A percentile compares a stretch with the other conserved stretches of the same genome.
phyloP scores from a whole-genome alignment of 2,888 invertebrate species.

The Polydrusus pterygomalis region DNA sequence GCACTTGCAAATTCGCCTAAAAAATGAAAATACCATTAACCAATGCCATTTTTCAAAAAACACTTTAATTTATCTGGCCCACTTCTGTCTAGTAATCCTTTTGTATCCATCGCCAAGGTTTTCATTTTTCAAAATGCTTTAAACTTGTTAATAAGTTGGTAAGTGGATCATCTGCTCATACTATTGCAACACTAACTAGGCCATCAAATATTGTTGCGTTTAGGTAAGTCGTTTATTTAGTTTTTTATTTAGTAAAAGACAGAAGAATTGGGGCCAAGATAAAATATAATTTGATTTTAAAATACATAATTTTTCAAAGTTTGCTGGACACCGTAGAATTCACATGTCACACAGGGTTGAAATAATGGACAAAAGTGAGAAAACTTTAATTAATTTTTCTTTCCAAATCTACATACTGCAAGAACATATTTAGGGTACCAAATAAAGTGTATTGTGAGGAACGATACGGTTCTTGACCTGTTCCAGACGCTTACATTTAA shows the following conservation, averaged over 20 bases:
- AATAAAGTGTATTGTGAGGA: no score
- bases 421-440: no score
- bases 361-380: no score
- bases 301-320: conserved; percentile 21
- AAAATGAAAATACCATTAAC: no score
- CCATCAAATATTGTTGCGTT: neutral
- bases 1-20: no score
- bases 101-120: neutral
- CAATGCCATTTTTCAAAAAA: no score
- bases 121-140: neutral
- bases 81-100: neutral
- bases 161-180: neutral
- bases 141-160: conserved; percentile 3
- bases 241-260: conserved; percentile 14
- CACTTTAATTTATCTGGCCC: neutral
- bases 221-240: neutral
- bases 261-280: conserved; percentile 6
- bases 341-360: conserved; percentile 28
- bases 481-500: no score
- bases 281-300: conserved; percentile 13
- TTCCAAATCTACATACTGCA: no score
- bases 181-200: conserved; percentile 7
- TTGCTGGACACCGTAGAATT: conserved; percentile 27
- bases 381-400: no score
- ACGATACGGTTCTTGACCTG: no score